phyloP scores from a whole-genome alignment of 2,888 invertebrate species.

The Drosophila longiperda region DNA sequence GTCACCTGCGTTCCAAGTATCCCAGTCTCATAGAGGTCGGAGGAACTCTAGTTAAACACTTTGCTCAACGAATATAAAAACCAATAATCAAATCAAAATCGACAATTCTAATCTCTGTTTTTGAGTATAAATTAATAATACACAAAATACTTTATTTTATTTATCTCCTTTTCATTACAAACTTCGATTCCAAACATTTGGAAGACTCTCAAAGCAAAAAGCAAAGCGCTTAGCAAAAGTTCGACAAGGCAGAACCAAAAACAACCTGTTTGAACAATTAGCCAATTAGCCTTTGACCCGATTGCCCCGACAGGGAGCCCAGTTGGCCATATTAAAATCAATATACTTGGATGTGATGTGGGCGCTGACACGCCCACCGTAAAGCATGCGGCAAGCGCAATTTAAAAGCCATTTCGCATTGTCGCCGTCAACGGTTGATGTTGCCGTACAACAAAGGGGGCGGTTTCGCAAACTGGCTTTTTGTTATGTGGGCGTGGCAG shows the following conservation, averaged over 20 bases:
- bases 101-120: background rate
- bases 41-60: background rate
- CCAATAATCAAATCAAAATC: background rate
- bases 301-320: slow-evolving; percentile 26
- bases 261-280: slow-evolving; percentile 66
- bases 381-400: slow-evolving; percentile 51
- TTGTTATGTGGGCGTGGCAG: slow-evolving; percentile 29
- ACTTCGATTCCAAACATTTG: background rate
- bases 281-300: slow-evolving; percentile 66
- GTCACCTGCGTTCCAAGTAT: background rate
- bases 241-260: slow-evolving; percentile 15
- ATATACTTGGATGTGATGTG: slow-evolving; percentile 56
- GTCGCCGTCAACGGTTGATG: slow-evolving; percentile 64
- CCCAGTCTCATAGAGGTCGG: too few relatives aligned
- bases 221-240: slow-evolving; percentile 12
- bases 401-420: slow-evolving; percentile 70
- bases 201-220: background rate
- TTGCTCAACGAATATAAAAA: background rate
- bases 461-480: slow-evolving; percentile 28
- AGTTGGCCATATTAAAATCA: slow-evolving; percentile 56
- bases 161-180: background rate
- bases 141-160: background rate
- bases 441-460: slow-evolving; percentile 32
- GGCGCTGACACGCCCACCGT: slow-evolving; percentile 56
- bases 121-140: background rate